phyloP scores from a whole-genome alignment of 2,113 vertebrate species.

The Bujurquina vittata region DNA sequence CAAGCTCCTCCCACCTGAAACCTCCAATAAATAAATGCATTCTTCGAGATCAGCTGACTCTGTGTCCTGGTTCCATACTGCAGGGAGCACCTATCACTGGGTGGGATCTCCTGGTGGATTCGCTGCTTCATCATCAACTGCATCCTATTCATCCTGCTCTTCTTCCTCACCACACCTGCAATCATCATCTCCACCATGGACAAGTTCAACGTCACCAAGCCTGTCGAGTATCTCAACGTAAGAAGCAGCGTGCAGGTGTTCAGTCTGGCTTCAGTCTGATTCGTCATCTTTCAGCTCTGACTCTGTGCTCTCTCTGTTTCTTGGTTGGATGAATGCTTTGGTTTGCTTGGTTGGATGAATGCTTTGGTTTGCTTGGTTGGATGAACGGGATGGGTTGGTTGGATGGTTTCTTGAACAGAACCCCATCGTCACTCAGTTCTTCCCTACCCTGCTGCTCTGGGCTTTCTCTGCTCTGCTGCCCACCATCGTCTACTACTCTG shows the following conservation, averaged over 20 bases:
- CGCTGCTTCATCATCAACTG: constrained; percentile 97
- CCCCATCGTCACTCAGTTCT: constrained; percentile 97
- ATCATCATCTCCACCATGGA: constrained; percentile 99
- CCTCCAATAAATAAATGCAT: accelerated
- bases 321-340: not conserved
- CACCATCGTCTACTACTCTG: constrained; percentile 97
- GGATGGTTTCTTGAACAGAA: constrained; percentile 80
- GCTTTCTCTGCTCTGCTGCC: constrained; percentile 95
- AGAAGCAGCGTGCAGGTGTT: constrained; percentile 56
- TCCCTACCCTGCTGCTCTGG: constrained; percentile 96
- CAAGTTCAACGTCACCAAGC: constrained; percentile 99
- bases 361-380: not conserved
- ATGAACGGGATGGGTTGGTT: not conserved
- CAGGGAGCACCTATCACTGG: constrained; percentile 95
- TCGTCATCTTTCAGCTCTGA: not conserved
- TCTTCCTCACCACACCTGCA: constrained; percentile 98
- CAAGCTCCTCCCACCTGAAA: not conserved
- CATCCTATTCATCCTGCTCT: constrained; percentile 95
- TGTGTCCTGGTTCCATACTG: not conserved
- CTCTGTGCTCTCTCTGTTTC: not conserved
- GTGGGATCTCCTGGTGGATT: constrained; percentile 95
- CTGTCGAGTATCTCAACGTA: constrained; percentile 96
- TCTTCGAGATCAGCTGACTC: not conserved
- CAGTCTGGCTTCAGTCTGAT: not conserved
- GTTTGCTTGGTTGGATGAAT: not conserved